Percentiles rank a stretch among this genome's conserved stretches.
phyloP scores from a whole-genome alignment of 2,113 vertebrate species.

The Otus sunia region DNA sequence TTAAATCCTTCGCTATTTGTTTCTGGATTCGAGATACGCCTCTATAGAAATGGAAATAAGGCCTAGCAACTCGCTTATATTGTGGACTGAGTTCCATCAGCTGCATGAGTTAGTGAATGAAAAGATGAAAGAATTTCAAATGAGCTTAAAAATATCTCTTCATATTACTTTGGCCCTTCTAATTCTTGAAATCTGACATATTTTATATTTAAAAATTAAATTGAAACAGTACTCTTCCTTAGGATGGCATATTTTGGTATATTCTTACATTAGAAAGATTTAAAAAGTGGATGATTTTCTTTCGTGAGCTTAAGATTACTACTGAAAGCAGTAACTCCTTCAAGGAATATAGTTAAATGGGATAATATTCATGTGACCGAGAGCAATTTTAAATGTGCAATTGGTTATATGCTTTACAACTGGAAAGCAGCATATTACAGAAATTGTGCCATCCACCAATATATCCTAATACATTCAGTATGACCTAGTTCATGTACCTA shows the following conservation, averaged over 20 bases:
- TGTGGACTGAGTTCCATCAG: slow-evolving; percentile 37
- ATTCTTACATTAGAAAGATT: background rate
- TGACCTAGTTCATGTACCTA: background rate
- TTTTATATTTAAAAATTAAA: slow-evolving; percentile 6
- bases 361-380: background rate
- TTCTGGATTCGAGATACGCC: slow-evolving; percentile 48
- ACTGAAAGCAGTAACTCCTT: background rate
- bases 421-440: background rate
- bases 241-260: background rate
- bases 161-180: background rate
- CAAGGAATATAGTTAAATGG: background rate
- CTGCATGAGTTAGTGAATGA: background rate
- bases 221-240: background rate
- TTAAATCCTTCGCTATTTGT: slow-evolving; percentile 50
- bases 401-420: background rate
- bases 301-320: background rate
- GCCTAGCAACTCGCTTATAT: slow-evolving; percentile 21
- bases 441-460: background rate
- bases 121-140: slow-evolving; percentile 19
- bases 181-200: background rate
- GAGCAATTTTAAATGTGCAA: background rate
- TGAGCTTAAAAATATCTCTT: slow-evolving; percentile 11
- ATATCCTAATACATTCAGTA: background rate
- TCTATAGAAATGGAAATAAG: slow-evolving; percentile 73
- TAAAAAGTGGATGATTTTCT: background rate